Conservation (phyloP, 2,888 invertebrate genomes). For the Entomobrya multifasciata region DNA sequence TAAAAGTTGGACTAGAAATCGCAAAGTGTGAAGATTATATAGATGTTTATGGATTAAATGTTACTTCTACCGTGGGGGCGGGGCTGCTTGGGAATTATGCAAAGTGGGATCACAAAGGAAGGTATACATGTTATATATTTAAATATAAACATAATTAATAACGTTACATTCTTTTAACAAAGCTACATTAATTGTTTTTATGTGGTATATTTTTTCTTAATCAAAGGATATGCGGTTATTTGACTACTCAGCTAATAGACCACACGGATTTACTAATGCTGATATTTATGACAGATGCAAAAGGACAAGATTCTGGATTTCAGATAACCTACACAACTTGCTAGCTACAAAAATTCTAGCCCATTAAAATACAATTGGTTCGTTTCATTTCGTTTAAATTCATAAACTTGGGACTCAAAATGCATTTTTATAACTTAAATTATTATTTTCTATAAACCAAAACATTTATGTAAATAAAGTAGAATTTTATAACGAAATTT, state of each 20-base stretch:
- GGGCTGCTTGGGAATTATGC: neutral
- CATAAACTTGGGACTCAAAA: too few relatives aligned
- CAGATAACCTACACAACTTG: neutral
- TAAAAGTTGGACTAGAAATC: neutral
- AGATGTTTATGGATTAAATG: conserved; percentile 17
- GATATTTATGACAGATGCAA: neutral
- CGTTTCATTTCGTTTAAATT: too few relatives aligned
- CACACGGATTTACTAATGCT: neutral
- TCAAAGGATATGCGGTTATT: conserved; percentile 6
- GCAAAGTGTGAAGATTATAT: neutral
- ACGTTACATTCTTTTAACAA: neutral
- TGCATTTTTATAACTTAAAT: too few relatives aligned
- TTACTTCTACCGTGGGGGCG: too few relatives aligned
- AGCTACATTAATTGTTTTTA: neutral
- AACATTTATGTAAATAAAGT: too few relatives aligned
- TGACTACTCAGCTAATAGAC: neutral
- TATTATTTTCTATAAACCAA: too few relatives aligned
- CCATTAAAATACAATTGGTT: too few relatives aligned
- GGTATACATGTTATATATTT: too few relatives aligned
- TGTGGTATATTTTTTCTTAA: neutral
- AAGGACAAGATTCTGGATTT: neutral
- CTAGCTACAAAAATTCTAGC: too few relatives aligned
- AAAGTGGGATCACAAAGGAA: neutral
- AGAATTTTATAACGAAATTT: too few relatives aligned
- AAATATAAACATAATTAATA: neutral